These are phyloP conservation scores for Drosophila affinis DNA, from an alignment of 2,888 invertebrate species.

Conservation along the genomic window DNA sequence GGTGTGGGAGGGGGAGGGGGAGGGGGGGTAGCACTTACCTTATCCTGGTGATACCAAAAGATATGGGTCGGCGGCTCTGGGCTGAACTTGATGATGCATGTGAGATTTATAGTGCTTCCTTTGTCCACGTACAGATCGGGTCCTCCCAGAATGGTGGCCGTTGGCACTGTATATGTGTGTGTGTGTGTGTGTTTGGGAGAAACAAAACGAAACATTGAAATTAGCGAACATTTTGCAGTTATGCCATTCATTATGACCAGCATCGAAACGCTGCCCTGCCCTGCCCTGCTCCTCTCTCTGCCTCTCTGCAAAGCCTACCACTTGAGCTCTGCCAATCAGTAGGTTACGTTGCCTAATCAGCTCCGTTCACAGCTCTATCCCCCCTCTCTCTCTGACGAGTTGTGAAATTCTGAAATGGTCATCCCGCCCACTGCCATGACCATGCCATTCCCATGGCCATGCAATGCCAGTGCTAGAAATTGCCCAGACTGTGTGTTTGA, in stretches of 20 bases:
- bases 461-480: slow-evolving; percentile 7
- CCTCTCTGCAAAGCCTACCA: not conserved
- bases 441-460: slow-evolving; percentile 33
- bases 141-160: slow-evolving; percentile 91
- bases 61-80: slow-evolving; percentile 96
- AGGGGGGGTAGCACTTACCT: slow-evolving; percentile 87
- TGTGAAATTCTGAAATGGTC: slow-evolving; percentile 35
- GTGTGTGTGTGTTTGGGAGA: not conserved
- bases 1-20: no score
- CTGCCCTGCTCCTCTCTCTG: not conserved
- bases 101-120: slow-evolving; percentile 92
- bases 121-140: slow-evolving; percentile 92
- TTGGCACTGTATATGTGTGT: slow-evolving; percentile 86
- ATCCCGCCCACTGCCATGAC: slow-evolving; percentile 7
- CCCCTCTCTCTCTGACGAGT: slow-evolving; percentile 22
- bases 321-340: slow-evolving; percentile 38
- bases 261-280: not conserved
- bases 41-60: slow-evolving; percentile 97
- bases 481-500: not conserved
- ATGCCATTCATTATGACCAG: slow-evolving; percentile 29
- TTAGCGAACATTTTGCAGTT: slow-evolving; percentile 32
- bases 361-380: slow-evolving; percentile 14
- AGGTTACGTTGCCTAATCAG: slow-evolving; percentile 42
- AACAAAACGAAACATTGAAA: slow-evolving; percentile 2
- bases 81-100: slow-evolving; percentile 91